Evolutionary conservation across 2,888 invertebrate species (phyloP).

Genomic region (Pterobdella sp.): DNA sequence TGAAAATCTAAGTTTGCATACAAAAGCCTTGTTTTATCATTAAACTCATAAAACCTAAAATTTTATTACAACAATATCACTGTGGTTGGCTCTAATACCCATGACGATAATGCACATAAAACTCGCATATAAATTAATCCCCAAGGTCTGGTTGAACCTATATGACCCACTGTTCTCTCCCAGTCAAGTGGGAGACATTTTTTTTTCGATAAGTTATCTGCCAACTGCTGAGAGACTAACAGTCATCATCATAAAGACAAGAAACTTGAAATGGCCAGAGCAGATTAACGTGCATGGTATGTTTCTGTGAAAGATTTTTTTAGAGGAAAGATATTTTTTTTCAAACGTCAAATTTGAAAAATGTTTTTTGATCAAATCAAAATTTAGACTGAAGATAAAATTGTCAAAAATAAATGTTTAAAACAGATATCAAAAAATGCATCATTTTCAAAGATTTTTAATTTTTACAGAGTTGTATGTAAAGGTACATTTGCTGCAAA

Average conservation of each 20-base stretch:
- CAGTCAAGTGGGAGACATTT: conserved; percentile 67
- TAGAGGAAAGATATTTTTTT: not conserved
- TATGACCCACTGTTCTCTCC: conserved; percentile 59
- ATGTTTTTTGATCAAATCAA: no score
- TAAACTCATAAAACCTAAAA: no score
- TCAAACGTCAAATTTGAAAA: no score
- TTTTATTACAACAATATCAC: no score
- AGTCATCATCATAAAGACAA: conserved; percentile 67
- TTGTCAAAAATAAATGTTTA: no score
- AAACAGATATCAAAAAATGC: no score
- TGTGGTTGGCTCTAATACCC: no score
- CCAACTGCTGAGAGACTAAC: conserved; percentile 74
- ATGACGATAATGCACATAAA: no score
- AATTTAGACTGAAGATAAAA: no score
- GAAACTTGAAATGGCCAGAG: conserved; percentile 61
- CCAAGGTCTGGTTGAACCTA: conserved; percentile 71
- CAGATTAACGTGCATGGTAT: conserved; percentile 56
- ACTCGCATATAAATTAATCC: no score
- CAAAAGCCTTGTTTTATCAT: no score
- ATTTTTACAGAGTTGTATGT: conserved; percentile 62
- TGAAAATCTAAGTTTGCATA: no score
- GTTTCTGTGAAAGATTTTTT: not conserved
- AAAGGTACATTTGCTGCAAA: conserved; percentile 71
- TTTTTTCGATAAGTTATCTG: conserved; percentile 73
- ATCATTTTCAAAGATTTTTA: conserved; percentile 2